A percentile compares a stretch with the other conserved stretches of the same genome.
phyloP scores from a whole-genome alignment of 2,888 invertebrate species.

The Ditylenchus weischeri region DNA sequence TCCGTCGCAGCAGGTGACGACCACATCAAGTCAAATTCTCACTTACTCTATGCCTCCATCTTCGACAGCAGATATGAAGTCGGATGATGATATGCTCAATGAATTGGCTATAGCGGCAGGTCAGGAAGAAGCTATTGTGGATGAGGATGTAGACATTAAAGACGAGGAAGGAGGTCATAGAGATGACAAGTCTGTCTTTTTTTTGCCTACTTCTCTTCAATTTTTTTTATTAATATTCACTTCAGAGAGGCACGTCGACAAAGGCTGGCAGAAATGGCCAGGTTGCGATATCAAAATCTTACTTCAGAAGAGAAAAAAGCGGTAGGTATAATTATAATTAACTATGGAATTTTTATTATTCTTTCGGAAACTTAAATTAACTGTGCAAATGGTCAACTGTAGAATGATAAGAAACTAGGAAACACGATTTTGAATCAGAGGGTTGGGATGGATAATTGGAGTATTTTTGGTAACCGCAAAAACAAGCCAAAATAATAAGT shows the following conservation, averaged over 20 bases:
- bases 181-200: conserved; percentile 4
- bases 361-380: no score
- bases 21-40: conserved; percentile 5
- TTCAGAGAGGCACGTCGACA: conserved; percentile 14
- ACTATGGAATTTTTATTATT: no score
- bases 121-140: background rate
- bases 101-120: conserved; percentile 8
- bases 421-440: no score
- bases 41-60: conserved; percentile 5
- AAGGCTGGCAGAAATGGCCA: conserved; percentile 54
- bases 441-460: no score
- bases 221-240: conserved; percentile 7
- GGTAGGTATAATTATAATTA: conserved; percentile 17
- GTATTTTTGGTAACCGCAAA: no score
- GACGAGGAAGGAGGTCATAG: background rate
- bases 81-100: conserved; percentile 3
- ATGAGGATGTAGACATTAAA: background rate
- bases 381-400: no score
- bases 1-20: conserved; percentile 1
- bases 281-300: conserved; percentile 52
- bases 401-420: no score
- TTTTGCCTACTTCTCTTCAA: no score
- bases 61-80: background rate
- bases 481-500: no score
- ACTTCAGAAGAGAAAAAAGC: conserved; percentile 52